phyloP scores from a whole-genome alignment of 2,797 vertebrate species.

The Sebastes dallii region DNA sequence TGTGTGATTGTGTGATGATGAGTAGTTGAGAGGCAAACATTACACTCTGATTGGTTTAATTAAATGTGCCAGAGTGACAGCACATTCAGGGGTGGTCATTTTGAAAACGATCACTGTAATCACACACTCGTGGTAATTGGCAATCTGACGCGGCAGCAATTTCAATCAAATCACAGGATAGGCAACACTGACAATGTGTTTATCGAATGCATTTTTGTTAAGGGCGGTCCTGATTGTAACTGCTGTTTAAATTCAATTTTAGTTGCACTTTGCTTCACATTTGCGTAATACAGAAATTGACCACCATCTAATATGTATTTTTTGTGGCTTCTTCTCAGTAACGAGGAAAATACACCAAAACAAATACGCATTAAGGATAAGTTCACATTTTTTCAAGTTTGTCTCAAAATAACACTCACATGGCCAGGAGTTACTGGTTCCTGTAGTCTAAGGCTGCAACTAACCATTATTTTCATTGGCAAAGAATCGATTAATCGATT shows the following conservation, averaged over 20 bases:
- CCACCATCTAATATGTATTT: not conserved
- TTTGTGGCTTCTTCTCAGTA: not conserved
- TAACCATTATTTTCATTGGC: too few species aligned
- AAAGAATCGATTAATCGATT: too few species aligned
- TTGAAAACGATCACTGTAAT: constrained; percentile 69
- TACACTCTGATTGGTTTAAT: constrained; percentile 65
- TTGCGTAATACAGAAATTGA: constrained; percentile 24
- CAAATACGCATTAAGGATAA: not conserved
- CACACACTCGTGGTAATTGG: constrained; percentile 68
- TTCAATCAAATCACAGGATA: constrained; percentile 63
- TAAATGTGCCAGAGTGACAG: constrained; percentile 60
- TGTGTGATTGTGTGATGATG: constrained; percentile 35
- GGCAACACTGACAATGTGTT: constrained; percentile 41
- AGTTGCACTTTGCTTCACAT: constrained; percentile 27
- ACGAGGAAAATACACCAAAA: not conserved
- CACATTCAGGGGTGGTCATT: constrained; percentile 60
- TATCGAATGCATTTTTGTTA: constrained; percentile 16
- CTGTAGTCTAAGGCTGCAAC: not conserved
- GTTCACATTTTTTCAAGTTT: too few species aligned
- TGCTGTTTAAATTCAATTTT: constrained; percentile 48
- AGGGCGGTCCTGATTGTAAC: constrained; percentile 17
- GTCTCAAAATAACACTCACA: not conserved
- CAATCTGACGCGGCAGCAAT: constrained; percentile 56
- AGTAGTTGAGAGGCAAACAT: constrained; percentile 56
- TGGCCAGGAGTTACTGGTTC: not conserved